Evolutionary conservation across 2,113 vertebrate genomes (phyloP).

Genomic region (Paradoxurus hermaphroditus): DNA sequence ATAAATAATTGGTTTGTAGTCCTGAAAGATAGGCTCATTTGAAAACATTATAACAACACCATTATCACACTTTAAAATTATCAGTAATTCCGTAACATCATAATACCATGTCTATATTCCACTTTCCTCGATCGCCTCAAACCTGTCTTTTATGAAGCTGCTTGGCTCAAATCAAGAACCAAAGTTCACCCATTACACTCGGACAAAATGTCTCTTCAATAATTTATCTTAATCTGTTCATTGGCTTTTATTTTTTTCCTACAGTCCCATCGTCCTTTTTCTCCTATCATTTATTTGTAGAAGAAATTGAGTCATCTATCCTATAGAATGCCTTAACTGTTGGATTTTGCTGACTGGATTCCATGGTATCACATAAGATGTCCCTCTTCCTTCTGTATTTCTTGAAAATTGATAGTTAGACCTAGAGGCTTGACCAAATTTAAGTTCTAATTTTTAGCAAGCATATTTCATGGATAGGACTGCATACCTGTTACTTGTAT

Average conservation of each 20-base stretch:
- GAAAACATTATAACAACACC: background rate
- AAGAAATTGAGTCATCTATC: background rate
- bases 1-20: background rate
- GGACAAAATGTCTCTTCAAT: background rate
- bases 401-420: slow-evolving; percentile 6
- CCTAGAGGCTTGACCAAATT: background rate
- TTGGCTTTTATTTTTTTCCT: background rate
- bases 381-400: background rate
- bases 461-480: background rate
- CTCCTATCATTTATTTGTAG: background rate
- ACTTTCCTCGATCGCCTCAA: background rate
- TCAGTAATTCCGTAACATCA: background rate
- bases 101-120: background rate
- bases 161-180: background rate
- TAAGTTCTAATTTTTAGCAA: background rate
- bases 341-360: background rate
- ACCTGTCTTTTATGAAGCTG: background rate
- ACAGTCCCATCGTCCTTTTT: background rate
- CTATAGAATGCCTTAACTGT: background rate
- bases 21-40: background rate
- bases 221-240: background rate
- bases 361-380: background rate
- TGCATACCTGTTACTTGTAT: background rate
- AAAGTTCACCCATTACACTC: background rate
- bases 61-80: background rate